phyloP scores from a whole-genome alignment of 2,888 invertebrate genomes.

The Aspidapion aeneum region DNA sequence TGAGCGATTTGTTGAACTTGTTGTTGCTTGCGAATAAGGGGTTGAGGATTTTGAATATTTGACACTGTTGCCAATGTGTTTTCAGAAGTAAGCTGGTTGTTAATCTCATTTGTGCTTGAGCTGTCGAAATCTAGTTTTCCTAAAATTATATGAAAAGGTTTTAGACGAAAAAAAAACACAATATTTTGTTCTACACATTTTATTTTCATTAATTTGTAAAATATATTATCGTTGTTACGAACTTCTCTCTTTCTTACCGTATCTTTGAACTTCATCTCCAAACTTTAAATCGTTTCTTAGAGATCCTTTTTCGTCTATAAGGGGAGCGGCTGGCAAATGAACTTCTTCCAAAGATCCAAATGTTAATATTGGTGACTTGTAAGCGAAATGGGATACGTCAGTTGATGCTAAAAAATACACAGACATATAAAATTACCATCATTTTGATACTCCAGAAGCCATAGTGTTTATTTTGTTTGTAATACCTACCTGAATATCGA shows the following conservation, averaged over 20 bases:
- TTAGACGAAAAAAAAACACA: too few species aligned
- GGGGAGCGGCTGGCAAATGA: slow-evolving; percentile 21
- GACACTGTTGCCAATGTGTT: neutral
- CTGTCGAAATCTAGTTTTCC: neutral
- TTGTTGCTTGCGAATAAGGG: neutral
- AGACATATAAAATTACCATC: too few species aligned
- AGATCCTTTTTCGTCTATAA: neutral
- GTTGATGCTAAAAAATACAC: too few species aligned
- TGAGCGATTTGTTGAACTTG: neutral
- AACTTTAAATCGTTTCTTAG: neutral
- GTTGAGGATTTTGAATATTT: neutral
- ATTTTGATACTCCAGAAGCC: too few species aligned
- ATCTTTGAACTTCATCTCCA: neutral
- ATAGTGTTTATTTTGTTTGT: too few species aligned
- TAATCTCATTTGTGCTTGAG: neutral
- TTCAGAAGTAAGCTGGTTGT: neutral
- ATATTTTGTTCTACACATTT: too few species aligned
- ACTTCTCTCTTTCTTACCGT: too few species aligned
- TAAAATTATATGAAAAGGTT: too few species aligned
- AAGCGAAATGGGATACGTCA: slow-evolving; percentile 57
- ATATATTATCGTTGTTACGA: too few species aligned
- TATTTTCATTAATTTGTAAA: too few species aligned
- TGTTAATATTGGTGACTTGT: slow-evolving; percentile 41
- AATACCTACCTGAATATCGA: neutral
- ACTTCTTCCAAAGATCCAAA: slow-evolving; percentile 30